Conservation (phyloP, 1,140 invertebrate species). For the Calliopsis andreniformis region DNA sequence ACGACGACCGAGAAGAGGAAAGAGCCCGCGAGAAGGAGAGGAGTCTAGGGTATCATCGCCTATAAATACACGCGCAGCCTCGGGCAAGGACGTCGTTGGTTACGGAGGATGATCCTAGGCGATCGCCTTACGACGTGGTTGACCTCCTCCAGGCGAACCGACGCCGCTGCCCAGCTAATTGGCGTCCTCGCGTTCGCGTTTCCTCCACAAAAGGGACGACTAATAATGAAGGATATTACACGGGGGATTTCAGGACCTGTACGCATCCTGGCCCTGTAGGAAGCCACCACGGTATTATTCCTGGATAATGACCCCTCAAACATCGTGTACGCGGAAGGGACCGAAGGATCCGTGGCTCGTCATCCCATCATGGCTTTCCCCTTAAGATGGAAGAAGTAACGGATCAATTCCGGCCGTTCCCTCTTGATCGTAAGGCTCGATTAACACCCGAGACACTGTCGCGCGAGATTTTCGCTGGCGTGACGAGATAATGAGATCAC, state of each 20-base stretch:
- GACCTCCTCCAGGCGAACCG: conserved; percentile 47
- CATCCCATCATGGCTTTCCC: conserved; percentile 49
- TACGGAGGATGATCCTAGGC: conserved; percentile 56
- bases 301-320: conserved; percentile 56
- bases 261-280: background rate
- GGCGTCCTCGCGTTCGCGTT: conserved; percentile 58
- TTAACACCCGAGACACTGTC: conserved; percentile 29
- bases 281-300: conserved; percentile 42
- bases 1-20: conserved; percentile 32
- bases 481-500: conserved; percentile 30
- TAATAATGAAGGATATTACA: conserved; percentile 55
- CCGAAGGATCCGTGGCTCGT: conserved; percentile 33
- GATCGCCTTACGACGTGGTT: conserved; percentile 41
- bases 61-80: conserved; percentile 68
- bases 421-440: conserved; percentile 12
- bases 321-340: conserved; percentile 43
- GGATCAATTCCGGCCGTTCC: conserved; percentile 47
- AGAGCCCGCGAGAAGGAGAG: conserved; percentile 13
- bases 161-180: conserved; percentile 53
- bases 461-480: conserved; percentile 35
- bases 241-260: conserved; percentile 41
- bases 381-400: conserved; percentile 47
- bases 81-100: conserved; percentile 68
- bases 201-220: too few relatives aligned
- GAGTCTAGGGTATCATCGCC: conserved; percentile 68